These are phyloP conservation scores for Tachysurus vachellii DNA, from an alignment of 2,113 vertebrate species.

Conservation along the genomic window DNA sequence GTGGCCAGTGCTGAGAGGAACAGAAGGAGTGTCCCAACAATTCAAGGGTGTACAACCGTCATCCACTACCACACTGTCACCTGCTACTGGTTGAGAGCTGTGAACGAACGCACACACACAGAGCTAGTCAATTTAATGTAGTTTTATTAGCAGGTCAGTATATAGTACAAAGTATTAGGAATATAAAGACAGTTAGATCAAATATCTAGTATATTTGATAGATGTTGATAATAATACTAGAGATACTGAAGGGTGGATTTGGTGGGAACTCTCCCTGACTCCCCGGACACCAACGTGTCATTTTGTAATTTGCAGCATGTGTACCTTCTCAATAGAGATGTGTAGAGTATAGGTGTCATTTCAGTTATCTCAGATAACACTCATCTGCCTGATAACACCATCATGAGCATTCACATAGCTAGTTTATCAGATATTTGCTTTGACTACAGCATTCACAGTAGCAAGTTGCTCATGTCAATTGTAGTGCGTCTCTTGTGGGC, in stretches of 20 bases:
- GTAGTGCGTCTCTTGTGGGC: too few species aligned
- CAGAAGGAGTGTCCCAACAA: constrained; percentile 67
- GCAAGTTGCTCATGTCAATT: neutral
- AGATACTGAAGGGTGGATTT: neutral
- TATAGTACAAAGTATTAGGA: neutral
- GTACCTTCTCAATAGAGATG: neutral
- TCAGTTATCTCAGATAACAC: neutral
- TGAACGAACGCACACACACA: constrained; percentile 23
- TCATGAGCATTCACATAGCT: neutral
- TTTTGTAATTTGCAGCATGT: neutral
- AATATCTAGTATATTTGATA: neutral
- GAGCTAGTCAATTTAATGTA: neutral
- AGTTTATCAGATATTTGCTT: neutral
- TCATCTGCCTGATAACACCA: neutral
- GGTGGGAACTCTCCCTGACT: neutral
- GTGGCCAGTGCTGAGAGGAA: constrained; percentile 82
- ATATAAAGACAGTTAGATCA: neutral
- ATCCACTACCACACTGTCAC: constrained; percentile 45
- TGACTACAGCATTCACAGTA: neutral
- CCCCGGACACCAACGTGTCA: neutral
- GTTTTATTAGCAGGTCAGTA: neutral
- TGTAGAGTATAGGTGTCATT: neutral
- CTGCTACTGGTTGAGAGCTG: constrained; percentile 24
- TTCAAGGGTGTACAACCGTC: constrained; percentile 52
- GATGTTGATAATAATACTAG: neutral